A percentile compares a stretch with the other conserved stretches of the same genome.
Conservation (phyloP, 2,797 vertebrate species). For the Molossus alvarezi region DNA sequence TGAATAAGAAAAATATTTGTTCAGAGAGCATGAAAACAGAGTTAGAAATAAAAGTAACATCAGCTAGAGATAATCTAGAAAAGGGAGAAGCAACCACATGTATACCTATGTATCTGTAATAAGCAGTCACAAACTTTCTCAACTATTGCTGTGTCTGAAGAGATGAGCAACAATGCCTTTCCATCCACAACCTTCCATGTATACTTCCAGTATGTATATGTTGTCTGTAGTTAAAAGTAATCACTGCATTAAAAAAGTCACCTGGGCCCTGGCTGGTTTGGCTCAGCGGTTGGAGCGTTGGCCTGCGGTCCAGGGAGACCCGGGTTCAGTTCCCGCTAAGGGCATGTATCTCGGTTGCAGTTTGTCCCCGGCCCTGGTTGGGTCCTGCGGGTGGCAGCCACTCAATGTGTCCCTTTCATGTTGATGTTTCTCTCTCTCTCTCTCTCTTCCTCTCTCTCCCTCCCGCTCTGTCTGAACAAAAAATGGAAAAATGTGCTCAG, state of each 20-base stretch:
- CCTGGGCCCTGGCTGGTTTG: no score
- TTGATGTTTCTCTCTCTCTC: no score
- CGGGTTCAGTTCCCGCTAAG: no score
- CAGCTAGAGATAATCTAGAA: background rate
- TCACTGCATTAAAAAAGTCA: background rate
- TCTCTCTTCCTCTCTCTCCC: no score
- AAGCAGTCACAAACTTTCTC: background rate
- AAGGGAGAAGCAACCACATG: conserved; percentile 14
- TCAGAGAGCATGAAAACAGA: background rate
- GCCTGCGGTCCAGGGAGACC: no score
- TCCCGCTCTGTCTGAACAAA: no score
- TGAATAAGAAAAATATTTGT: conserved; percentile 2
- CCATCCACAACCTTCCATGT: background rate
- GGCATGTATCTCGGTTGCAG: no score
- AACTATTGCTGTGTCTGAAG: background rate
- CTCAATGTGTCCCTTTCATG: no score
- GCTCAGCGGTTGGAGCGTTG: no score
- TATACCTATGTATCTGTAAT: background rate
- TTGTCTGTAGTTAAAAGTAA: conserved; percentile 1
- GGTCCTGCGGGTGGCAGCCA: no score
- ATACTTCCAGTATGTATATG: background rate
- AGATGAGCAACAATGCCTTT: background rate
- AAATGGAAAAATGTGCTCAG: no score
- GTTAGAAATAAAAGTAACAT: conserved; percentile 22
- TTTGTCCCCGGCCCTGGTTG: no score